Conservation (phyloP, 2,888 invertebrate genomes). For the Eristalinus aeneus region DNA sequence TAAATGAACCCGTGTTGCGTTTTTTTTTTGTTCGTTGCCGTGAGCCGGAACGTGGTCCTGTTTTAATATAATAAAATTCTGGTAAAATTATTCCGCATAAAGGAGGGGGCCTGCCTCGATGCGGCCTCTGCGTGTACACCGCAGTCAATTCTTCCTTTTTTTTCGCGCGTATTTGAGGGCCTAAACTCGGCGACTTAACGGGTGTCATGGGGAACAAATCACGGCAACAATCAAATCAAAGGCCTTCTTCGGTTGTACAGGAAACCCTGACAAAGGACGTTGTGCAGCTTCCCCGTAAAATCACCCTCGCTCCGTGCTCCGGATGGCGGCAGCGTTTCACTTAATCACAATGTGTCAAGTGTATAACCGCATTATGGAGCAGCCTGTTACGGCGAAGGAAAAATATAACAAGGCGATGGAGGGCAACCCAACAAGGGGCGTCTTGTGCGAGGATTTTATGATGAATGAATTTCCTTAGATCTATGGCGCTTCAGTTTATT, state of each 20-base stretch:
- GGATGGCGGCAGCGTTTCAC: constrained; percentile 44
- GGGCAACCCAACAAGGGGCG: not conserved
- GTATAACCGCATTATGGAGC: constrained; percentile 71
- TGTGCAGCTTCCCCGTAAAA: constrained; percentile 6
- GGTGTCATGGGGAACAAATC: constrained; percentile 72
- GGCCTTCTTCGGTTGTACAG: constrained; percentile 45
- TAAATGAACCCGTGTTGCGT: constrained; percentile 37
- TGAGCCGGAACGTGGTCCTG: constrained; percentile 58
- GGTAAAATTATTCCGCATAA: constrained; percentile 44
- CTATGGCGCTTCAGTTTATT: constrained; percentile 45
- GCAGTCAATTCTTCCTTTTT: constrained; percentile 17
- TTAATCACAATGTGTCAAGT: constrained; percentile 72
- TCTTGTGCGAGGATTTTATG: constrained; percentile 26
- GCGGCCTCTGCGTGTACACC: constrained; percentile 11
- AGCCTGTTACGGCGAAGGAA: constrained; percentile 21
- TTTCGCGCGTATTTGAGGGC: constrained; percentile 29
- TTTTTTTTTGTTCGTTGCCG: constrained; percentile 19
- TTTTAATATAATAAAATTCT: constrained; percentile 66
- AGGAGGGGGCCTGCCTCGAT: not conserved
- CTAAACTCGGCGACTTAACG: constrained; percentile 66
- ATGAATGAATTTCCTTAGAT: constrained; percentile 54
- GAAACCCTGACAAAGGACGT: constrained; percentile 51
- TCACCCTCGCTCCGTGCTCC: not conserved
- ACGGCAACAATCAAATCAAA: constrained; percentile 58
- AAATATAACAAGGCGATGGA: constrained; percentile 24